Conservation (phyloP, 1,140 invertebrate genomes). For the Drosophila ironensis region DNA sequence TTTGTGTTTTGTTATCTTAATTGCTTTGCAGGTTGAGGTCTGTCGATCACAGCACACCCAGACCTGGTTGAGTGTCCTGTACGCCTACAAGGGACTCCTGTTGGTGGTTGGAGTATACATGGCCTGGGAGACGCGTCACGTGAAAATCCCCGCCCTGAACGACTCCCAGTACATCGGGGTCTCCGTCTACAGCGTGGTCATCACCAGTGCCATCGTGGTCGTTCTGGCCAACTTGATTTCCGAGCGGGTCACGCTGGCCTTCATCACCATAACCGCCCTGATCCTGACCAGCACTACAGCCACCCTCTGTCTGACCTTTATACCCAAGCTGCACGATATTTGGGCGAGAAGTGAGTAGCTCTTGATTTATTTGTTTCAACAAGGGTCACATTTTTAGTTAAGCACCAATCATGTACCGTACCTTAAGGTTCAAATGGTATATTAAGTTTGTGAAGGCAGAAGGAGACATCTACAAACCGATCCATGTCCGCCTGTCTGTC, state of each 20-base stretch:
- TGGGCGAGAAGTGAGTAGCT: slow-evolving; percentile 84
- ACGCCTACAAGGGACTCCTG: slow-evolving; percentile 94
- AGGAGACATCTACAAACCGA: too few relatives aligned
- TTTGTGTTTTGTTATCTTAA: too few relatives aligned
- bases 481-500: too few relatives aligned
- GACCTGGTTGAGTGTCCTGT: slow-evolving; percentile 93
- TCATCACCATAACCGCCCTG: slow-evolving; percentile 90
- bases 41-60: slow-evolving; percentile 93
- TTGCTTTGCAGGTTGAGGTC: slow-evolving; percentile 89
- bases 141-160: slow-evolving; percentile 98
- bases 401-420: too few relatives aligned
- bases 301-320: slow-evolving; percentile 92
- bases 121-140: slow-evolving; percentile 98
- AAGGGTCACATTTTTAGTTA: too few relatives aligned
- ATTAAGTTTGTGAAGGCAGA: too few relatives aligned
- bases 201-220: slow-evolving; percentile 92
- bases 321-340: slow-evolving; percentile 91
- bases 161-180: slow-evolving; percentile 98
- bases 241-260: slow-evolving; percentile 91
- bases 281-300: slow-evolving; percentile 93
- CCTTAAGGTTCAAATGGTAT: too few relatives aligned
- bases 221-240: slow-evolving; percentile 92
- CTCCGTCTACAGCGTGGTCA: slow-evolving; percentile 95
- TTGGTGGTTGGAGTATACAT: slow-evolving; percentile 96
- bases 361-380: too few relatives aligned